These are phyloP conservation scores for Leptoclinus maculatus DNA, from an alignment of 2,797 vertebrate genomes.

Conservation along the genomic window DNA sequence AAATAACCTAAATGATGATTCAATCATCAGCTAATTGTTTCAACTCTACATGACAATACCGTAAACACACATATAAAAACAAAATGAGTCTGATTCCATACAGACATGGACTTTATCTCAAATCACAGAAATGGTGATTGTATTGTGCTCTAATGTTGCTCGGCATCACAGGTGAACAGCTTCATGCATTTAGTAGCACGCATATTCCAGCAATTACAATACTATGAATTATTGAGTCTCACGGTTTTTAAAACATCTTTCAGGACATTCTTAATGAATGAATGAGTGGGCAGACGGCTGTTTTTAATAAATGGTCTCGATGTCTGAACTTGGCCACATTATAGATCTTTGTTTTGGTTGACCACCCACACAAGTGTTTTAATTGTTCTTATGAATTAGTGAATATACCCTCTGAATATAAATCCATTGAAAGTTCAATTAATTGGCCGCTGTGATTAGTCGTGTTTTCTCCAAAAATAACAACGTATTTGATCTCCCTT, in stretches of 20 bases:
- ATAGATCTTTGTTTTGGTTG: constrained; percentile 7
- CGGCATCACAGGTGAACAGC: constrained; percentile 13
- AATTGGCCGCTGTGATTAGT: constrained; percentile 41
- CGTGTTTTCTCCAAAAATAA: constrained; percentile 18
- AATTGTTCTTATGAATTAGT: constrained; percentile 36
- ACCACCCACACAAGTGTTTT: constrained; percentile 36
- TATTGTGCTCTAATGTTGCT: constrained; percentile 4
- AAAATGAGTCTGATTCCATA: background rate
- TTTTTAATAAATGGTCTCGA: constrained; percentile 25
- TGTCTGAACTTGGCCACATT: constrained; percentile 35
- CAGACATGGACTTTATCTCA: background rate
- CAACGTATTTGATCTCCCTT: constrained; percentile 33
- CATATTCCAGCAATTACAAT: constrained; percentile 20
- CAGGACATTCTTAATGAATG: constrained; percentile 15
- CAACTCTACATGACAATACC: background rate
- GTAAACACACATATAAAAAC: background rate
- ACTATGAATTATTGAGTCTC: constrained; percentile 34
- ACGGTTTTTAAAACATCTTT: constrained; percentile 16
- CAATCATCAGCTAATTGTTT: background rate
- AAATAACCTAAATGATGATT: background rate
- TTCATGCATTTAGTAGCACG: constrained; percentile 11
- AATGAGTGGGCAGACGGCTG: background rate
- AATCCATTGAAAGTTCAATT: constrained; percentile 43
- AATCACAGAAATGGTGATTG: constrained; percentile 32
- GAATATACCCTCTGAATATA: constrained; percentile 28